Base-by-base conservation (phyloP, 1,140 invertebrate species). In the Polypedilum vanderplanki region DNA sequence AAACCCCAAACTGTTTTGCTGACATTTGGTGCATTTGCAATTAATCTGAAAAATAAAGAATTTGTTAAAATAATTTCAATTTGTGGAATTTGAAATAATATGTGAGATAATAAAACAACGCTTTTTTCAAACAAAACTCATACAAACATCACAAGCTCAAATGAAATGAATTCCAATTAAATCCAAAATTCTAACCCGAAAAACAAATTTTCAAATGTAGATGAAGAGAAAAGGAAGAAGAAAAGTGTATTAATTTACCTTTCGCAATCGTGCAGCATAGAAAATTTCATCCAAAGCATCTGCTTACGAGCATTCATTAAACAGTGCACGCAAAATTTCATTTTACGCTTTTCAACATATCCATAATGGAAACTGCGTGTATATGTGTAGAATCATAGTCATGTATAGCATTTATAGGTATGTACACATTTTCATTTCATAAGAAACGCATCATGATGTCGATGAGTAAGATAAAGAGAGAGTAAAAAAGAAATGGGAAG, bases 11-110 rank as follows among this genome's bases (percentile, higher is more conserved):
- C 10, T 33, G 0, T 40, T 17, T 74, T 46, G 20, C 40, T 12
- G 74, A 57, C 20, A 33, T 46, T 75, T 33, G 41, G 73, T 22
- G 41, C 17, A 24, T 67, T 76, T 75, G 20, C 75, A 73, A 18
- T 33, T 33, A 18, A 33, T 41, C 73, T 76, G n/a, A 65, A 65
- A 8, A 64, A 17, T 74, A 41, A 40, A 73, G 15, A 1, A 3
- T 3, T 10, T 7, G 8, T 46, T 10, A 46, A 46, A 10, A 3
- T 10, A 46, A 10, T 46, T 7, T 46, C 41, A 46, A 57, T 57
- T 1, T 12, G 8, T 1, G 15, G 46, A n/a, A n/a, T n/a, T n/a
- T n/a, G n/a, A n/a, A n/a, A n/a, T n/a, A n/a, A n/a, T n/a, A n/a
- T n/a, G n/a, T n/a, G n/a, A n/a, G n/a, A n/a, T n/a, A n/a, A n/a